Conservation (phyloP, 2,113 vertebrate species). For the Monopterus albus region DNA sequence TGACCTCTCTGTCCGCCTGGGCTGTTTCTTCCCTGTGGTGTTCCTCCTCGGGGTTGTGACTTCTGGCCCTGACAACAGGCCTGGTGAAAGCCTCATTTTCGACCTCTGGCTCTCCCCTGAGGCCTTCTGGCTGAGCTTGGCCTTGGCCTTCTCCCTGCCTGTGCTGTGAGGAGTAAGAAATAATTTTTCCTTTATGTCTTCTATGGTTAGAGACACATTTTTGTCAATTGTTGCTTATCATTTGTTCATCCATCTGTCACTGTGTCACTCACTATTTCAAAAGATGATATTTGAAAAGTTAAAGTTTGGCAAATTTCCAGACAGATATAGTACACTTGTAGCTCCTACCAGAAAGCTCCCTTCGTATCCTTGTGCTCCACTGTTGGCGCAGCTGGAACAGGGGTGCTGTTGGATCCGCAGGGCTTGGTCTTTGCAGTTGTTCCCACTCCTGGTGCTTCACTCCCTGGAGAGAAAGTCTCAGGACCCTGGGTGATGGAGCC, state of each 20-base stretch:
- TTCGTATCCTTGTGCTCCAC: constrained; percentile 71
- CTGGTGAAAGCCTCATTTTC: constrained; percentile 89
- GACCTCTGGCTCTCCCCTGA: constrained; percentile 88
- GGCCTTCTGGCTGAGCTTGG: constrained; percentile 88
- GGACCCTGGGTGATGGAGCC: constrained; percentile 63
- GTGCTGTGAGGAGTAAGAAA: constrained; percentile 76
- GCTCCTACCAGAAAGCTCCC: constrained; percentile 60
- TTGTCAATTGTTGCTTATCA: not conserved
- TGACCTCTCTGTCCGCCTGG: constrained; percentile 90
- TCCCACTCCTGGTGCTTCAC: constrained; percentile 53
- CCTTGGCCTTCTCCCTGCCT: constrained; percentile 90
- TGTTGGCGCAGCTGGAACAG: constrained; percentile 43
- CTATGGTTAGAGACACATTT: not conserved
- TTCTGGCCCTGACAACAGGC: constrained; percentile 81
- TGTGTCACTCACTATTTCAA: not conserved
- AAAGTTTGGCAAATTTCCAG: too few relatives aligned
- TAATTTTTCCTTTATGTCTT: not conserved
- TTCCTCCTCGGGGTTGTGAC: constrained; percentile 84
- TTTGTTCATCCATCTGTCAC: not conserved
- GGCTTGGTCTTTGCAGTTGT: constrained; percentile 85
- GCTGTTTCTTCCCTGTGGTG: constrained; percentile 90
- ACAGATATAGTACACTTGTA: not conserved
- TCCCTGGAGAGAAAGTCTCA: constrained; percentile 66
- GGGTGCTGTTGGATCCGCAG: constrained; percentile 59
- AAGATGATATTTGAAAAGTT: not conserved